Evolutionary conservation across 1,140 invertebrate genomes (phyloP).

Genomic region (Penaeus chinensis): DNA sequence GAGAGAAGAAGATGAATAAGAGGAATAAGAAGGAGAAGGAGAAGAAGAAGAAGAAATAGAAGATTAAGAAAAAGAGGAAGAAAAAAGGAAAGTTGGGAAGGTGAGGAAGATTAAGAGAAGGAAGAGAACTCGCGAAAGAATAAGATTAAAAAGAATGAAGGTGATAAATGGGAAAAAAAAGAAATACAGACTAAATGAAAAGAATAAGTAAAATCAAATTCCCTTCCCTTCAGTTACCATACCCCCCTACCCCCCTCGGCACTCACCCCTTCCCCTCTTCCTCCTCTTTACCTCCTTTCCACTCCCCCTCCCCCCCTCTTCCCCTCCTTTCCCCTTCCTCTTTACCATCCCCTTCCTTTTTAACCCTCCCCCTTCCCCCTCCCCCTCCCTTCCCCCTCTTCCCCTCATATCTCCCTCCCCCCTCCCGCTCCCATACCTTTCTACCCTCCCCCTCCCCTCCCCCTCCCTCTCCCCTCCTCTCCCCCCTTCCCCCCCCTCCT

Average conservation of each 20-base stretch:
- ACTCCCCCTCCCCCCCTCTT: too few relatives aligned
- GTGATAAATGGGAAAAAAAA: neutral
- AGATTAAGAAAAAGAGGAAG: neutral
- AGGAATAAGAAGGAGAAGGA: neutral
- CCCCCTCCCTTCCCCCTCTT: too few relatives aligned
- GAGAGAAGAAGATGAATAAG: neutral
- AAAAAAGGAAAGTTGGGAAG: neutral
- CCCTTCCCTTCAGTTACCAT: neutral
- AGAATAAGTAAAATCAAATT: neutral
- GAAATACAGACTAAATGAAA: neutral
- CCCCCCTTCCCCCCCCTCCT: neutral
- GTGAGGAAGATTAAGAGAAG: neutral
- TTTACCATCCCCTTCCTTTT: neutral
- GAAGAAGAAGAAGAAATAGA: neutral
- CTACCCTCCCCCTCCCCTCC: neutral
- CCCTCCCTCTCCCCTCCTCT: neutral
- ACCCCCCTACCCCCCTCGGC: too few relatives aligned
- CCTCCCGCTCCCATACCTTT: neutral
- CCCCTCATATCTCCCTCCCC: neutral
- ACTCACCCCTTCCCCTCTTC: too few relatives aligned
- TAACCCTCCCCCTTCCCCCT: too few relatives aligned
- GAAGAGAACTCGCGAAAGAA: neutral
- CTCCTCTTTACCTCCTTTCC: too few relatives aligned
- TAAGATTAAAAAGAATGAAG: neutral
- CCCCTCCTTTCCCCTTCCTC: too few relatives aligned